A percentile compares a stretch with the other conserved stretches of the same genome.
These are phyloP conservation scores for Temnothorax ravouxi DNA, from an alignment of 2,888 invertebrate genomes.

Conservation along the genomic window DNA sequence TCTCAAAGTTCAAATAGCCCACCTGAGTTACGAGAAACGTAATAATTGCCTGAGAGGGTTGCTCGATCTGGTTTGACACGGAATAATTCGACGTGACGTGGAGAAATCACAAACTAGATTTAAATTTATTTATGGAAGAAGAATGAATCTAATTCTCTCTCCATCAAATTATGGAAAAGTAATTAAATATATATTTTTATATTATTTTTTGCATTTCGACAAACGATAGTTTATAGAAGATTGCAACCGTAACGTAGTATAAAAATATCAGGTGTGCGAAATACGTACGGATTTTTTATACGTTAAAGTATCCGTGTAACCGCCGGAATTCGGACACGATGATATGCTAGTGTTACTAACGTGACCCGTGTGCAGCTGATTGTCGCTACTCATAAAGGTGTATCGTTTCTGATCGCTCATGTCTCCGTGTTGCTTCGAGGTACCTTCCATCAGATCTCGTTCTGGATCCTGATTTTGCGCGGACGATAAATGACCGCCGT, in stretches of 20 bases:
- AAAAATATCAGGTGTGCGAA: neutral
- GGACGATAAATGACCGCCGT: constrained; percentile 83
- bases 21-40: constrained; percentile 77
- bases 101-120: neutral
- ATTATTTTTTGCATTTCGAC: neutral
- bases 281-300: constrained; percentile 82
- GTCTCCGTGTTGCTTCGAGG: constrained; percentile 83
- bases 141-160: neutral
- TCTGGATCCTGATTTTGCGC: constrained; percentile 84
- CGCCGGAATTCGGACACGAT: constrained; percentile 84
- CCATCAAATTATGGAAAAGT: neutral
- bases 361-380: constrained; percentile 83
- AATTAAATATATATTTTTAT: constrained; percentile 3
- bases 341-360: constrained; percentile 83
- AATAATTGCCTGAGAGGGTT: neutral
- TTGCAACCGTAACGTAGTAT: neutral
- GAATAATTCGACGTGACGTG: neutral
- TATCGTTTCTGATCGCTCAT: constrained; percentile 85
- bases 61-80: neutral
- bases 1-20: constrained; percentile 85
- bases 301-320: constrained; percentile 85
- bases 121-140: neutral
- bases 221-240: neutral
- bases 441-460: constrained; percentile 84
- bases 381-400: constrained; percentile 84